Evolutionary conservation across 2,888 invertebrate species (phyloP), one percentile per base, ranked within the genome.

Genomic region (Troilus luridus): DNA sequence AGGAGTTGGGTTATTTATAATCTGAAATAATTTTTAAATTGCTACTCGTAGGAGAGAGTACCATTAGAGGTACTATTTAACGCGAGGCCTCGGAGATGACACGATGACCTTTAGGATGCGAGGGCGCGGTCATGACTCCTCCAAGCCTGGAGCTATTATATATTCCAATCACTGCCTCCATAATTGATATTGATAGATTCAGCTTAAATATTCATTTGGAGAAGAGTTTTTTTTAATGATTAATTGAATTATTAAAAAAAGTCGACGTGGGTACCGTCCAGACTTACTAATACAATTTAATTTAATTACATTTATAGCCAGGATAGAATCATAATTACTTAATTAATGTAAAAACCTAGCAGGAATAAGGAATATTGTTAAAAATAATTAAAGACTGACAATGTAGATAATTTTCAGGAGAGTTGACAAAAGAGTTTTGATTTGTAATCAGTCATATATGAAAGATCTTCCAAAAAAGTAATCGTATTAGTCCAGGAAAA

Each of bases 141-240:
- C 10, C 3, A 41, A 0, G 0, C 72, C 12, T 7, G 72, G 0
- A 17, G 14, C 27, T 77, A 77, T 41, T 77, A 77, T 77, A 77
- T 77, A 77, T 77, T 77, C 72, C 72, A 77, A 77, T 77, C 72
- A 77, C 72, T 77, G 72, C 72, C 72, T 77, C 72, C 72, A 41
- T 77, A 41, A 77, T 77, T 77, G 72, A 77, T 77, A 77, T 77
- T 77, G 41, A 77, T 77, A 77, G 72, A 77, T 77, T 77, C 72
- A 77, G 72, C 72, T 77, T 77, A 41, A 67, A 77, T 77, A 77
- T 77, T 77, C 72, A 77, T 77, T 77, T 41, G 41, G 72, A 27
- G 27, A 41, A 27, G 72, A 17, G 27, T 17, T 41, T 77, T 77
- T 27, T 41, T 59, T n/a, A n/a, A 77, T 8, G 72, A 27, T 77